Base-by-base conservation (phyloP, 2,113 vertebrate species). In the Micronycteris hirsuta region DNA sequence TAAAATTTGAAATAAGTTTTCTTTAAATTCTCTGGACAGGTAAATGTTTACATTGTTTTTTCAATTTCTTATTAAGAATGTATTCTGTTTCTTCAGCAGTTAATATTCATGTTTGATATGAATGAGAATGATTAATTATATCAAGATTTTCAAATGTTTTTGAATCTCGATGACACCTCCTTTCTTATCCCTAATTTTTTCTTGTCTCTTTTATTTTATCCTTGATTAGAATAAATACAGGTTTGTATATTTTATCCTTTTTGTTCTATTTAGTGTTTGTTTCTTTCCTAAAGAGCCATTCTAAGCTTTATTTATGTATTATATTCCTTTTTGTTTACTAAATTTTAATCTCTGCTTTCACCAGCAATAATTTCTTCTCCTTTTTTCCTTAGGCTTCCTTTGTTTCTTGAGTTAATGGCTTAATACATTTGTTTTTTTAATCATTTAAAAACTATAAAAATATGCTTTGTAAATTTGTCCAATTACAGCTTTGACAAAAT, bases 321-420 rank as follows among this genome's bases (percentile, higher is more conserved):
- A 31, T 61, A n/a, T 73, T 92, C 54, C 33, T 85, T 96, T 89
- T 83, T 92, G 85, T 96, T 94, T 63, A 96, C 85, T 90, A 78
- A 90, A 91, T 85, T 96, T 95, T 94, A 94, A 97, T 95, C 94
- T 96, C 85, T 95, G 76, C 54, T 92, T 94, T 93, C 71, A 85
- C 85, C 71, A 63, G 19, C 71, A 88, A 86, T 95, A 87, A 91
- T 95, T 87, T 82, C 47, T 92, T 68, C 26, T 82, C 13, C 14
- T 87, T 38, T 80, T 86, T 56, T 49, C n/a, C 43, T 93, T 77
- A 94, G 71, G 38, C 12, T 78, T 92, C 13, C 81, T 93, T 96
- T 96, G 47, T 87, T 97, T 95, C 58, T 96, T 45, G 86, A 87
- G 80, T 95, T 76, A 96, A 86, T 96, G 47, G 11, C 41, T 96